Evolutionary conservation across 2,113 vertebrate genomes (phyloP), one percentile per base, ranked within the genome.

Genomic region (Phainopepla nitens): DNA sequence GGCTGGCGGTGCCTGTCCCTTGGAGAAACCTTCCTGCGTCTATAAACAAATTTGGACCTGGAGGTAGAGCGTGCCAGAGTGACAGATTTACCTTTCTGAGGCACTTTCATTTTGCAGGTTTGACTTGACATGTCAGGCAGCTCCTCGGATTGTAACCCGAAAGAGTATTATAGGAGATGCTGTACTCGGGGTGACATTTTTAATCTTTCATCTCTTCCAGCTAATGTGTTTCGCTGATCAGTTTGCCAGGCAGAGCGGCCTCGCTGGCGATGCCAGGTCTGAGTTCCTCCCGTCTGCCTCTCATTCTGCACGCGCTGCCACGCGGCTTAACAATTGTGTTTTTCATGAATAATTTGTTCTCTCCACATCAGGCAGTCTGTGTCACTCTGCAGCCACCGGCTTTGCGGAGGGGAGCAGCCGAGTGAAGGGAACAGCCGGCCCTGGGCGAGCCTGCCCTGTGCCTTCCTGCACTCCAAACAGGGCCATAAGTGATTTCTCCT

Each of bases 291-390:
- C 16, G 75, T 73, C 81, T 83, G 58, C 89, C 90, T 93, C 87
- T 82, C 77, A n/a, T 91, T 94, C 82, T 72, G 87, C 91, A 84
- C 78, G 45, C 49, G 7, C 92, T 93, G 84, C 94, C 95, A 93
- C 73, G 13, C 77, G 2, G 72, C 89, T 94, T 89, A 90, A 94
- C 90, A 82, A 71, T 85, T 95, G 93, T 94, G 82, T 80, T 94
- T 91, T 82, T 94, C 91, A 87, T 93, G 95, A 95, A 87, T 95
- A 93, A 96, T 95, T 95, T 95, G 85, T 87, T 93, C 93, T 82
- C 79, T 87, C 87, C 65, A 24, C 54, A 23, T 92, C 96, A 94
- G 78, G 69, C 93, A 94, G 87, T 35, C 73, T 47, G 70, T 96
- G 94, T 72, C 93, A n/a, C 82, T 87, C 77, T 76, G 84, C 94